Conservation (phyloP, 2,797 vertebrate species). For the Etheostoma perlongum region DNA sequence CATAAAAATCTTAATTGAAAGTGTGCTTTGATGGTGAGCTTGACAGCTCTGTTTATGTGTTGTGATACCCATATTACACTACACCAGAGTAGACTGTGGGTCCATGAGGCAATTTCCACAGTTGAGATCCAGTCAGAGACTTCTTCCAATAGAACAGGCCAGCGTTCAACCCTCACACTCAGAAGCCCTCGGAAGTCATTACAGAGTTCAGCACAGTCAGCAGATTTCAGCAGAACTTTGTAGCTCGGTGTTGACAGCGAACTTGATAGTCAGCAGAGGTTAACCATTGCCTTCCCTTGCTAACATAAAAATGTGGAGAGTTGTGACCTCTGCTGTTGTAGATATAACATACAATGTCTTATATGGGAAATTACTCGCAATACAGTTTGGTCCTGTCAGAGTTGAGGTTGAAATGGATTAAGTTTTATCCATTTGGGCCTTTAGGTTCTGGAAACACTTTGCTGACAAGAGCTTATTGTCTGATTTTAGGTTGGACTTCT, state of each 20-base stretch:
- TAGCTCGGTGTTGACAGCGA: constrained; percentile 53
- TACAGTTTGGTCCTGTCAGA: constrained; percentile 20
- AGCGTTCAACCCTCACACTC: constrained; percentile 45
- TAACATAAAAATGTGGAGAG: constrained; percentile 43
- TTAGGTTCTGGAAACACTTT: neutral
- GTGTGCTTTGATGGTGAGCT: constrained; percentile 42
- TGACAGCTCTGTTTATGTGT: constrained; percentile 57
- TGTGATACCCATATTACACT: constrained; percentile 49
- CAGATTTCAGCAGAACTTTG: constrained; percentile 71
- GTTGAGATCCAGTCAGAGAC: constrained; percentile 56
- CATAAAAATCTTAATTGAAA: constrained; percentile 48
- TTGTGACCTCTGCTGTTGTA: constrained; percentile 62
- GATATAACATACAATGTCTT: constrained; percentile 24
- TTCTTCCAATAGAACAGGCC: constrained; percentile 50
- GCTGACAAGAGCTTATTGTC: neutral
- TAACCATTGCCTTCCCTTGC: constrained; percentile 45
- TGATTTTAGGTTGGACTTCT: neutral
- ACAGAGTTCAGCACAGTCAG: constrained; percentile 72
- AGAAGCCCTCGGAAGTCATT: constrained; percentile 72
- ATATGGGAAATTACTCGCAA: constrained; percentile 31
- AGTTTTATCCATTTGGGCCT: constrained; percentile 2
- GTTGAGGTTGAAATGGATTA: constrained; percentile 12
- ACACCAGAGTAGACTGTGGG: constrained; percentile 28
- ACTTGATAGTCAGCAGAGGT: constrained; percentile 49
- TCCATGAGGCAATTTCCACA: constrained; percentile 64